A percentile compares a stretch with the other conserved stretches of the same genome.
These are phyloP conservation scores for Brachystomella parvula DNA, from an alignment of 1,140 invertebrate genomes.

Conservation along the genomic window DNA sequence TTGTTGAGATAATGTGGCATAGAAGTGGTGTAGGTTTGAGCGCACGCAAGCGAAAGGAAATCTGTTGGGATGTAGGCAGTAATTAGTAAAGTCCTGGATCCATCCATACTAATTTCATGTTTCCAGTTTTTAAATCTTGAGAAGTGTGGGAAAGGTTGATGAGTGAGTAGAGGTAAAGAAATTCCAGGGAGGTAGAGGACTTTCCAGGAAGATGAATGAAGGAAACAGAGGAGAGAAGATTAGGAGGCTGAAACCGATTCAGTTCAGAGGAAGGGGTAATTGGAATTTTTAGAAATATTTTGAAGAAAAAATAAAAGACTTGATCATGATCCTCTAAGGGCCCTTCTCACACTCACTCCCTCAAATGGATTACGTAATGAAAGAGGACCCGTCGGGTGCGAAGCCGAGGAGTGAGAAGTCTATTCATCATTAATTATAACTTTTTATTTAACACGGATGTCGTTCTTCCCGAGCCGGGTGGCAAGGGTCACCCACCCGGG, in stretches of 20 bases:
- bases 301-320: background rate
- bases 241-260: background rate
- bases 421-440: conserved; percentile 10
- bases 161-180: background rate
- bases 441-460: conserved; percentile 5
- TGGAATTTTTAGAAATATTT: background rate
- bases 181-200: background rate
- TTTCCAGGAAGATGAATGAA: background rate
- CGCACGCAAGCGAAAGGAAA: background rate
- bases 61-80: background rate
- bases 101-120: conserved; percentile 1
- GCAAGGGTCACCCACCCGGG: background rate
- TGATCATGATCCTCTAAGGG: background rate
- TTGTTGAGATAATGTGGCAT: background rate
- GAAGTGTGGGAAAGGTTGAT: background rate
- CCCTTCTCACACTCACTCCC: too few species aligned
- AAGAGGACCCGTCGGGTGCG: too few species aligned
- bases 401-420: background rate
- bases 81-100: conserved; percentile 5
- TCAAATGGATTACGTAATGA: too few species aligned
- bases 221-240: background rate
- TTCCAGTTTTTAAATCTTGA: background rate
- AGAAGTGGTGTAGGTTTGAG: background rate
- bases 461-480: background rate
- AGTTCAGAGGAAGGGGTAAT: conserved; percentile 6